phyloP scores from a whole-genome alignment of 2,113 vertebrate species.

The Notarius quadriscutis region DNA sequence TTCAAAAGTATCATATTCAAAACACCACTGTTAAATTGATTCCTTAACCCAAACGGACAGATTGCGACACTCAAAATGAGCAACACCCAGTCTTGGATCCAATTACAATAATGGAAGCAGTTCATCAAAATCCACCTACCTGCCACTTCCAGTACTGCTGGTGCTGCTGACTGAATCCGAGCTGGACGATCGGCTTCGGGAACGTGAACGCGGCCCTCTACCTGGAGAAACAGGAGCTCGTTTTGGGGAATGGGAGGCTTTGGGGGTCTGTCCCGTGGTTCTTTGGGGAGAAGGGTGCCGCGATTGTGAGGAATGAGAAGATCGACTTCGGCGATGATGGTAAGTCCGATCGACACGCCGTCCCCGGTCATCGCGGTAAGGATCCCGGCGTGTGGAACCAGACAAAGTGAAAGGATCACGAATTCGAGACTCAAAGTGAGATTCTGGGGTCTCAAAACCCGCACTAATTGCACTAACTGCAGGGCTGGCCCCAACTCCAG shows the following conservation, averaged over 20 bases:
- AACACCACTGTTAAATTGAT: neutral
- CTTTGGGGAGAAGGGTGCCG: slow-evolving; percentile 94
- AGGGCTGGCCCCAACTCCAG: slow-evolving; percentile 62
- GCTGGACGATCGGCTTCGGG: slow-evolving; percentile 90
- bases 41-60: neutral
- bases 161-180: slow-evolving; percentile 97
- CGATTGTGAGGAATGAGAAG: slow-evolving; percentile 98
- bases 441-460: slow-evolving; percentile 89
- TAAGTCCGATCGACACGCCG: slow-evolving; percentile 89
- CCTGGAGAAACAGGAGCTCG: slow-evolving; percentile 71
- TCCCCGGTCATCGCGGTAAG: slow-evolving; percentile 91
- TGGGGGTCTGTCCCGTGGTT: slow-evolving; percentile 84
- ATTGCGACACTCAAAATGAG: neutral
- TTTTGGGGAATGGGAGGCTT: slow-evolving; percentile 89
- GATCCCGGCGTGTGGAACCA: slow-evolving; percentile 91
- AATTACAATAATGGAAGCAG: neutral
- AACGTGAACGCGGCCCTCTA: slow-evolving; percentile 79
- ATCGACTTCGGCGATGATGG: slow-evolving; percentile 93
- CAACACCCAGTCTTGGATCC: neutral
- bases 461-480: slow-evolving; percentile 71
- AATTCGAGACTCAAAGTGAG: slow-evolving; percentile 94
- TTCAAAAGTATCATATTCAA: neutral
- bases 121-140: slow-evolving; percentile 69
- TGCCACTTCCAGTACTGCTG: slow-evolving; percentile 95
- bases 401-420: slow-evolving; percentile 91